These are phyloP conservation scores for Spea bombifrons DNA, from an alignment of 2,113 vertebrate genomes.

Conservation along the genomic window DNA sequence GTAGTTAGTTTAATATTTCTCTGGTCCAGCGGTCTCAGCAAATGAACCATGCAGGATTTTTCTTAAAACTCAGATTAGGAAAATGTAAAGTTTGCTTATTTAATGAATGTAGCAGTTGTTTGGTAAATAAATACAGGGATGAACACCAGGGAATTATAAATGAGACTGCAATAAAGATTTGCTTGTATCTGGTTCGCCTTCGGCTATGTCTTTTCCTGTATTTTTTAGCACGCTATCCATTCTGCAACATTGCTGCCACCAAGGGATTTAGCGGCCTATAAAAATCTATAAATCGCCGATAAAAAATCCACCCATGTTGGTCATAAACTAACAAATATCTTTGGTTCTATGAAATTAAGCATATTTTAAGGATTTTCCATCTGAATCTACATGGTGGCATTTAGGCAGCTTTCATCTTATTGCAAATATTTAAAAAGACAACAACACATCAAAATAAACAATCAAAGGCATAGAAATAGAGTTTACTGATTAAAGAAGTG, in stretches of 20 bases:
- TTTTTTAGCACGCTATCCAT: slow-evolving; percentile 23
- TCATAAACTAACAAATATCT: slow-evolving; percentile 13
- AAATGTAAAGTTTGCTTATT: slow-evolving; percentile 43
- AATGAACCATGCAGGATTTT: slow-evolving; percentile 5
- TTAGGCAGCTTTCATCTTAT: background rate
- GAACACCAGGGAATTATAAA: slow-evolving; percentile 38
- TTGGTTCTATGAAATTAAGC: slow-evolving; percentile 8
- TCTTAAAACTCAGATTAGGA: slow-evolving; percentile 24
- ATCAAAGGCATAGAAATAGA: background rate
- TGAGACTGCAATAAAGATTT: slow-evolving; percentile 24
- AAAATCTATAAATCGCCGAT: slow-evolving; percentile 18
- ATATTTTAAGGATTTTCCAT: background rate
- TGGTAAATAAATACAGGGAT: slow-evolving; percentile 35
- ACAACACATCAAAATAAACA: background rate
- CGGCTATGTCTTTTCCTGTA: slow-evolving; percentile 30
- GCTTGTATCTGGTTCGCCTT: slow-evolving; percentile 24
- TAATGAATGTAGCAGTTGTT: slow-evolving; percentile 21
- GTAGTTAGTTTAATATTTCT: background rate
- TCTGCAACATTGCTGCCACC: slow-evolving; percentile 39
- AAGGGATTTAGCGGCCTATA: slow-evolving; percentile 9
- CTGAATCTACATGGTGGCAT: background rate
- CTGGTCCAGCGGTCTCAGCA: background rate
- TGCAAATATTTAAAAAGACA: background rate
- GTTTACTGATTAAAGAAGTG: too few species aligned
- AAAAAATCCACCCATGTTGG: slow-evolving; percentile 26